These are phyloP conservation scores for Coracias cyanogaster DNA, from an alignment of 2,797 vertebrate species.

Conservation along the genomic window DNA sequence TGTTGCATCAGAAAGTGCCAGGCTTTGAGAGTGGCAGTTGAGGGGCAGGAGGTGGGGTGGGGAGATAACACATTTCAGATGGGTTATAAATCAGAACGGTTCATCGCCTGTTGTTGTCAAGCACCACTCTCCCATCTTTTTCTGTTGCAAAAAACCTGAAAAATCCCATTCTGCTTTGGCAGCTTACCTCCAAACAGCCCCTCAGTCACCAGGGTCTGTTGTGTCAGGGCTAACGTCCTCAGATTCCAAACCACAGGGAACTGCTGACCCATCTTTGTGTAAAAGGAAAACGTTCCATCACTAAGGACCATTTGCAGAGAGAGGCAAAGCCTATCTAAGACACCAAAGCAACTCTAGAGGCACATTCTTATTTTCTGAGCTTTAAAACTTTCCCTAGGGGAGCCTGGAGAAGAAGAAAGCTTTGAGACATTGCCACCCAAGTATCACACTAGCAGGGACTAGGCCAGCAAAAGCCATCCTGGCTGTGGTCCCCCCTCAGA, in stretches of 20 bases:
- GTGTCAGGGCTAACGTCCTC: not conserved
- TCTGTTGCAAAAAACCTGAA: not conserved
- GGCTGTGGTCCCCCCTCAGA: not conserved
- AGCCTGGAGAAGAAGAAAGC: not conserved
- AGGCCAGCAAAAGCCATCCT: not conserved
- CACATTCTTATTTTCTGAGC: not conserved
- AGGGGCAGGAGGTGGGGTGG: slow-evolving; percentile 19
- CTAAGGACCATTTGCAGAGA: not conserved
- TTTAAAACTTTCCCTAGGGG: not conserved
- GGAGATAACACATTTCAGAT: slow-evolving; percentile 25
- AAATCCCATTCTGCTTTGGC: not conserved
- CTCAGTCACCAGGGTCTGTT: not conserved
- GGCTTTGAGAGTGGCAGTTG: not conserved
- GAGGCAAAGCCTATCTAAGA: not conserved
- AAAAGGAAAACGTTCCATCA: not conserved
- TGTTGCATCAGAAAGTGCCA: slow-evolving; percentile 27
- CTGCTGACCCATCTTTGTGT: slow-evolving; percentile 25
- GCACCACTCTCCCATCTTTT: not conserved
- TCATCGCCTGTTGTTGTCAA: not conserved
- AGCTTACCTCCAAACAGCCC: not conserved
- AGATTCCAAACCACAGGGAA: slow-evolving; percentile 39
- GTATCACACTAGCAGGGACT: not conserved
- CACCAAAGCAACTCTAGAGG: not conserved
- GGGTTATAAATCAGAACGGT: slow-evolving; percentile 29
- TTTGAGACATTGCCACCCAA: not conserved